phyloP scores from a whole-genome alignment of 2,888 invertebrate species.

The Hemistola chrysoprasaria region DNA sequence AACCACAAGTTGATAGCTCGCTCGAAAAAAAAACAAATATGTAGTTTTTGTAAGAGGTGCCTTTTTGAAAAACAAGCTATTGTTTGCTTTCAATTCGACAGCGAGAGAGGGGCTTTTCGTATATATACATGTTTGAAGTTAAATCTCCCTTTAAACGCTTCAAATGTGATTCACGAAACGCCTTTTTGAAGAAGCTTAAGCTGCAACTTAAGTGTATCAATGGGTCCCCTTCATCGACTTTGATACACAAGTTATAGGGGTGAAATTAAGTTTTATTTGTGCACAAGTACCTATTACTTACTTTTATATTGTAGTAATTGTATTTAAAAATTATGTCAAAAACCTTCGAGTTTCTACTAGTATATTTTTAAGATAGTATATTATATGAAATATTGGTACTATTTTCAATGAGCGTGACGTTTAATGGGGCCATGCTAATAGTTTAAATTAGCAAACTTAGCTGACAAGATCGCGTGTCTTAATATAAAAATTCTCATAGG shows the following conservation, averaged over 20 bases:
- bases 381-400: too few species aligned
- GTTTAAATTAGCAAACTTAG: too few species aligned
- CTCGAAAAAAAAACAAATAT: slow-evolving; percentile 55
- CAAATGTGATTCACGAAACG: slow-evolving; percentile 71
- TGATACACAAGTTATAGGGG: slow-evolving; percentile 10
- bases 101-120: slow-evolving; percentile 53
- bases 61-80: slow-evolving; percentile 66
- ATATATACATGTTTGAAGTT: slow-evolving; percentile 73
- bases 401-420: too few species aligned
- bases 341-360: too few species aligned
- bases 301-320: too few species aligned
- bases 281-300: too few species aligned
- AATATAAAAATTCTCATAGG: too few species aligned
- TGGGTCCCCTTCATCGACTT: slow-evolving; percentile 30
- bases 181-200: slow-evolving; percentile 63
- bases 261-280: slow-evolving; percentile 14
- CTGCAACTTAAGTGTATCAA: slow-evolving; percentile 46
- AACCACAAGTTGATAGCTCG: slow-evolving; percentile 39
- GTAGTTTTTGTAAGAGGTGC: slow-evolving; percentile 64
- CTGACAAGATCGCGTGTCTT: too few species aligned
- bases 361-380: too few species aligned
- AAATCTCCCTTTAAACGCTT: slow-evolving; percentile 76
- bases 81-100: slow-evolving; percentile 76
- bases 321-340: too few species aligned
- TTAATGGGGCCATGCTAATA: too few species aligned